Evolutionary conservation across 92 coral and sea anemone species (phyloP), one percentile per base, ranked within the genome.

Genomic region (Pocillopora meandrina): DNA sequence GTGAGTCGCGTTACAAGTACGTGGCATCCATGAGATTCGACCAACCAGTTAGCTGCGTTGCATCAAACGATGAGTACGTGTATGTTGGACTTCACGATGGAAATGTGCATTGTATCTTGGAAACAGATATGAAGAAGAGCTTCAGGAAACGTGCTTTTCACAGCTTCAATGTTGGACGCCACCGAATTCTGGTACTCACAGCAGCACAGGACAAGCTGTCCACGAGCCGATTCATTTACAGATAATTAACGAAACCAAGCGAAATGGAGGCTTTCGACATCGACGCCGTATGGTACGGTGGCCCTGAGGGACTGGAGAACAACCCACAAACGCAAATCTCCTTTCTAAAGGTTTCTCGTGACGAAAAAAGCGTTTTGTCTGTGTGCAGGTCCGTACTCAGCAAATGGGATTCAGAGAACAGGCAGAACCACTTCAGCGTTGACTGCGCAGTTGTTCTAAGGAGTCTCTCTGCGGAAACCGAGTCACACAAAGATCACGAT

Each of bases 201-300:
- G 95, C 86, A 69, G 92, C 81, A 8, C 77, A 80, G 57, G 90
- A 92, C 73, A 94, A 82, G 72, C 93, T 94, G 21, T 89, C 98
- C 8, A 84, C 95, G 65, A 94, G 98, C 58, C 86, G 92, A 56
- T 95, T 94, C 75, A 92, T 96, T 72, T 96, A 85, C 77, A 82
- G 91, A 8, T 94, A 85, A 79, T 94, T 92, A 76, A 93, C 98
- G 18, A 92, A 89, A 82, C 80, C 84, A 17, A 87, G 67, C 19
- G 99, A 91, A 73, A 87, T 89, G 92, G 97, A 90, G 52, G 98
- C 94, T 64, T 96, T 94, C 71, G 99, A 96, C 79, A 83, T 92
- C 85, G 98, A 94, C 60, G 89, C 99, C 75, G 83, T 96, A 90
- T 91, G 99, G 93, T 96, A 94, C 34, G 98, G 93, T 18, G 98